Evolutionary conservation across 2,113 vertebrate species (phyloP), one percentile per base, ranked within the genome.

Genomic region (Artemisiospiza belli): DNA sequence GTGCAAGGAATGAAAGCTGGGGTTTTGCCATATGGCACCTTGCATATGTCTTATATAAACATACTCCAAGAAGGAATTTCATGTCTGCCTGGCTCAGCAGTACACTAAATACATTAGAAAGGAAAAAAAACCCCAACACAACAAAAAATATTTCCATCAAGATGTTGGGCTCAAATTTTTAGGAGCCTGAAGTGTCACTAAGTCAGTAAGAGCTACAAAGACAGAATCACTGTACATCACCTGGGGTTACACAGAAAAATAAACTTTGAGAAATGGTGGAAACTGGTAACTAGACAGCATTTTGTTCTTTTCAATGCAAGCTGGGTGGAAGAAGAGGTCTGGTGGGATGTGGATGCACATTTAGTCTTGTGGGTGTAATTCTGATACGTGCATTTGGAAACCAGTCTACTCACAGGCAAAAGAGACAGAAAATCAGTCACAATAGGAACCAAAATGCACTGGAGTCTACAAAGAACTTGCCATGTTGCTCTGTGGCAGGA

Each of bases 21-120:
- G 85, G 24, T 12, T 86, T 83, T 95, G 85, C 95, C 96, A 96
- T 70, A 95, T 83, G 88, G 93, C 88, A 96, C 90, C 83, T 95
- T 90, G 76, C 83, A 51, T 9, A 23, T 83, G 73, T 61, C 83
- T 95, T 86, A 33, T 76, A 72, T 94, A 92, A 96, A 93, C 61
- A 86, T 55, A 4, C 12, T 82, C 85, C 73, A 84, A 82, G 66
- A 93, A 89, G 76, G 73, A 90, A 87, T 83, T 92, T 83, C 83
- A 74, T 33, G 61, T 86, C 76, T 92, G 88, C 73, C 85, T 77
- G 37, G 75, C 90, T 95, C 59, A 88, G 76, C 64, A 76, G 25
- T 28, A 79, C 19, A 30, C 22, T 57, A 64, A 46, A 67, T 18
- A 85, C 28, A 64, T 75, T n/a, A 47, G 33, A 89, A 83, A 88